Percentiles rank a stretch among this genome's conserved stretches.
phyloP scores from a whole-genome alignment of 2,113 vertebrate genomes.

The Scophthalmus maximus region DNA sequence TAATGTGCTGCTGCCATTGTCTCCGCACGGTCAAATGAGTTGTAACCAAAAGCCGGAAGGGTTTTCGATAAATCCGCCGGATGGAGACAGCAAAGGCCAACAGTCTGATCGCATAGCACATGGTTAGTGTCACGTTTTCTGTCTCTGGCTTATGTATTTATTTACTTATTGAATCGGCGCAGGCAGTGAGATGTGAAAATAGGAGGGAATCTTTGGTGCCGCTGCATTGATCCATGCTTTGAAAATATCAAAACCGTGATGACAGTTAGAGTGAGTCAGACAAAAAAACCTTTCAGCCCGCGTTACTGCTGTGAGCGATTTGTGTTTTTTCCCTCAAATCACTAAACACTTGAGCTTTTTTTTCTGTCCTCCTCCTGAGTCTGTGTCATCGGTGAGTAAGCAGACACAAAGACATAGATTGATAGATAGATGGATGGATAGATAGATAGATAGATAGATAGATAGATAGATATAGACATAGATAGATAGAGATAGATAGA shows the following conservation, averaged over 20 bases:
- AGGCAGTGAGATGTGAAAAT: not conserved
- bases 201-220: not conserved
- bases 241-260: not conserved
- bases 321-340: not conserved
- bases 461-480: not conserved
- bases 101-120: not conserved
- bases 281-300: conserved; percentile 15
- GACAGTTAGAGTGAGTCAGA: not conserved
- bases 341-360: conserved; percentile 6
- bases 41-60: not conserved
- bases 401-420: not conserved
- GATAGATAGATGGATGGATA: not conserved
- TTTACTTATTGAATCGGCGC: not conserved
- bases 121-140: not conserved
- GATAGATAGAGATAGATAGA: not conserved
- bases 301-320: not conserved
- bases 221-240: not conserved
- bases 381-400: conserved; percentile 45
- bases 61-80: not conserved
- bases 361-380: conserved; percentile 7
- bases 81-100: not conserved
- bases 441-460: not conserved
- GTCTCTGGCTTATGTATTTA: not conserved
- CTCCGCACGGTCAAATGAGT: not conserved
- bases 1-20: not conserved